Conservation (phyloP, 2,113 vertebrate genomes). For the Paradisaea rubra region DNA sequence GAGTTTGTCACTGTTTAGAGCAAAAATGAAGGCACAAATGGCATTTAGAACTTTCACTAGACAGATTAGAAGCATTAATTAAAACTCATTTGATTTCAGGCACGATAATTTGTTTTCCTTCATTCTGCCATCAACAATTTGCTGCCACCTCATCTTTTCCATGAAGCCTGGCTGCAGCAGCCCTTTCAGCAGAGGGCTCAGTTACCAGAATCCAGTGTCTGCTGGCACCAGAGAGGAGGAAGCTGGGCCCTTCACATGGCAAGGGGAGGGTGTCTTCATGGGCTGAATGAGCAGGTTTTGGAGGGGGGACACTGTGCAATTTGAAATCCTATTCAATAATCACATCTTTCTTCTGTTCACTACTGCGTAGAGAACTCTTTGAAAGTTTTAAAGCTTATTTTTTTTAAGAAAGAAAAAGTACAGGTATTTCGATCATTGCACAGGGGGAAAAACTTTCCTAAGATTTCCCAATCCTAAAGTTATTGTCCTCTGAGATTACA, state of each 20-base stretch:
- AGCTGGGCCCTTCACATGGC: not conserved
- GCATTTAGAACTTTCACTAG: constrained; percentile 21
- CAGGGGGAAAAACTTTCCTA: not conserved
- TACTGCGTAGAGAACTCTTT: not conserved
- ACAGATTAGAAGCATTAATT: constrained; percentile 39
- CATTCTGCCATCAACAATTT: not conserved
- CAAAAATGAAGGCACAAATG: constrained; percentile 9
- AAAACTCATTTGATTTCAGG: constrained; percentile 27
- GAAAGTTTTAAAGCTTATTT: not conserved
- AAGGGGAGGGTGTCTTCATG: not conserved
- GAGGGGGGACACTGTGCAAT: not conserved
- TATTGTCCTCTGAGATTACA: not conserved
- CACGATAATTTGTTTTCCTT: not conserved
- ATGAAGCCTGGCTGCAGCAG: not conserved
- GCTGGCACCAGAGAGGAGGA: not conserved
- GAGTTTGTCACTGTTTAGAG: constrained; percentile 1
- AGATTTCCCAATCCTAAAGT: not conserved
- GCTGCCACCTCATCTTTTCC: not conserved
- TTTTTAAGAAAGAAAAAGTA: not conserved
- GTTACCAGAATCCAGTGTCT: not conserved
- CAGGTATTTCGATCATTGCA: not conserved
- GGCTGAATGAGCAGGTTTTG: not conserved
- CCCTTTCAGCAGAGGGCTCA: not conserved
- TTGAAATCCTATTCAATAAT: not conserved
- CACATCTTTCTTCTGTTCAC: not conserved